Base-by-base conservation (phyloP, 2,888 invertebrate species). In the Minunthozetes semirufus region DNA sequence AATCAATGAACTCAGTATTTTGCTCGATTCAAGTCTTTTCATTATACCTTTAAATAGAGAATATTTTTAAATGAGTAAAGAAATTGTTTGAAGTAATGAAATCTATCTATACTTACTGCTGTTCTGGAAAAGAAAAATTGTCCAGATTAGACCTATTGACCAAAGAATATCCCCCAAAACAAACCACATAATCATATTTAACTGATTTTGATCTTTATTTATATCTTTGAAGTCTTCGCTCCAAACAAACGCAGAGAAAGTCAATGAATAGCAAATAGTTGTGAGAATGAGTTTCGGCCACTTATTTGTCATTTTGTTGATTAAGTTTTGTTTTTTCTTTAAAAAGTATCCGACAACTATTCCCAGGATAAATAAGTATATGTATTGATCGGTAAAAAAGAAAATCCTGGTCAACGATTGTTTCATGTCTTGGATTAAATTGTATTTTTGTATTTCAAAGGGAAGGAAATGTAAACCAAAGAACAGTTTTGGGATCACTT, bases 181-280 rank as follows among this genome's bases (percentile, higher is more conserved):
- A 29, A 72, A 75, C 75, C 75, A 75, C 0, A 25, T 6, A 2
- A 38, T 6, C 22, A 75, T 22, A 33, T 59, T 75, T 15, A 72
- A 72, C 42, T 75, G 38, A 19, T 71, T 72, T 4, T 15, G 72
- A 11, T 22, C 56, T 27, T 59, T 42, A 29, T 72, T 66, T 1
- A 75, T 29, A 15, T 71, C 72, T 29, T 75, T 75, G 59, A 75
- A 75, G 50, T 56, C 29, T 61, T 75, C 75, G 50, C 72, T 71
- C 75, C 75, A 75, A 42, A 17, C 29, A 15, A 72, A 19, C 1
- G 42, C 33, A 9, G 59, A 53, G 19, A 71, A 1, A 11, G 50
- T 46, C 27, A 48, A 15, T 9, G 17, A 27, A 17, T 17, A 27
- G 17, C 70, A 48, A 15, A 70, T 8, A 6, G 48, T 70, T 48